Percentiles rank a stretch among this genome's conserved stretches.
These are phyloP conservation scores for Agonopterix subpropinquella DNA, from an alignment of 2,888 invertebrate genomes.

Conservation along the genomic window DNA sequence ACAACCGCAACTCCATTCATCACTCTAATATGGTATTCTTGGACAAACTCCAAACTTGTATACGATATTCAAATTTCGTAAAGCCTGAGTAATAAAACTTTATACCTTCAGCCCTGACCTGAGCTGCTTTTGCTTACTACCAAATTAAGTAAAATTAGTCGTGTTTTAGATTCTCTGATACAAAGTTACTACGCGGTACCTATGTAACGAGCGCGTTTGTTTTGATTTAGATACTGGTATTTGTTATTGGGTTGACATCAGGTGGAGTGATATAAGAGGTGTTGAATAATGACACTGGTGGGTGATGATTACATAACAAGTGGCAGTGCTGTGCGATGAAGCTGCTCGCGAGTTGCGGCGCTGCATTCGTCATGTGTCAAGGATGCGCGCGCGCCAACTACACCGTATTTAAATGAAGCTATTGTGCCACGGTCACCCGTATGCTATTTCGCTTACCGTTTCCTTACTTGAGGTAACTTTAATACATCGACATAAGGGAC, in stretches of 20 bases:
- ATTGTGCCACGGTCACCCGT: slow-evolving; percentile 49
- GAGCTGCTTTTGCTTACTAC: background rate
- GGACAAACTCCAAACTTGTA: background rate
- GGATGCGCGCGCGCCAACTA: slow-evolving; percentile 43
- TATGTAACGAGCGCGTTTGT: slow-evolving; percentile 5
- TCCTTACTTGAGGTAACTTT: slow-evolving; percentile 1
- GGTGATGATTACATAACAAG: slow-evolving; percentile 56
- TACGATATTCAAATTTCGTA: slow-evolving; percentile 8
- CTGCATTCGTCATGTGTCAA: slow-evolving; percentile 52
- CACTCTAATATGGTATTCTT: background rate
- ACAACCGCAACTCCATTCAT: too few species aligned
- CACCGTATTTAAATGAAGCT: slow-evolving; percentile 43
- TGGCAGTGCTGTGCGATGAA: slow-evolving; percentile 14
- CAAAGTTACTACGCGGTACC: background rate
- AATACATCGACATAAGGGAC: background rate
- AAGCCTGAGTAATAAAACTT: slow-evolving; percentile 4
- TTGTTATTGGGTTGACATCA: slow-evolving; percentile 12
- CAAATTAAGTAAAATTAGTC: slow-evolving; percentile 3
- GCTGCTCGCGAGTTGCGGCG: slow-evolving; percentile 29
- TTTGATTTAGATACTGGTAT: slow-evolving; percentile 6
- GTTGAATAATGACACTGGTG: slow-evolving; percentile 41
- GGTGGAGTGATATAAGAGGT: slow-evolving; percentile 37
- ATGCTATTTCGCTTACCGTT: slow-evolving; percentile 15
- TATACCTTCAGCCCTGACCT: slow-evolving; percentile 5
- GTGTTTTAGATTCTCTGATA: slow-evolving; percentile 3